Percentiles rank a stretch among this genome's conserved stretches.
Evolutionary conservation across 2,113 vertebrate species (phyloP).

Genomic region (Chlorodrepanis virens): DNA sequence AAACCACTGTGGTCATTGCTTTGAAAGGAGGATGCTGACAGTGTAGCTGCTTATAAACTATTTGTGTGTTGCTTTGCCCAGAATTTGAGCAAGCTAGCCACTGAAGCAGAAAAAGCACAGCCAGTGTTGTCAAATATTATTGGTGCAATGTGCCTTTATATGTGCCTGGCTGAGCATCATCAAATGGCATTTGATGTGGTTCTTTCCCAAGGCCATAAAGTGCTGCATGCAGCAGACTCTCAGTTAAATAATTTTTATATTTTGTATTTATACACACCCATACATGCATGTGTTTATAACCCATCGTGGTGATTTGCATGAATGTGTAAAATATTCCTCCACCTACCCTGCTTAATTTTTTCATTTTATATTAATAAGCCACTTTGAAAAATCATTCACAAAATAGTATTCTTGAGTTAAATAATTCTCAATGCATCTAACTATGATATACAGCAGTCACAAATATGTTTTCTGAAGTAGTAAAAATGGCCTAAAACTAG

Average conservation of each 20-base stretch:
- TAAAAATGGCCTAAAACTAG: not conserved
- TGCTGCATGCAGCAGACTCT: not conserved
- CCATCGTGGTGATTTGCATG: conserved; percentile 19
- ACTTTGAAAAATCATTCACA: not conserved
- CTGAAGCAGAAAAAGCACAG: conserved; percentile 73
- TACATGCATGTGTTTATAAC: not conserved
- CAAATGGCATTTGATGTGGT: conserved; percentile 62
- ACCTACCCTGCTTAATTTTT: conserved; percentile 36
- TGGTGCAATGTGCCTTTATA: conserved; percentile 65
- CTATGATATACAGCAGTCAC: not conserved
- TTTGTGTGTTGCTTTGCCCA: conserved; percentile 28
- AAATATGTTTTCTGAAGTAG: conserved; percentile 19
- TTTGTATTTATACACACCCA: not conserved
- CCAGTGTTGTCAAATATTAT: conserved; percentile 73
- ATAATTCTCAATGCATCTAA: not conserved
- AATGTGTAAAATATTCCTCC: conserved; percentile 44
- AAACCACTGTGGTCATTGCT: not conserved
- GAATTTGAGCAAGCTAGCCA: conserved; percentile 57
- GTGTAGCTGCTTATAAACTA: conserved; percentile 47
- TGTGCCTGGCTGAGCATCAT: conserved; percentile 70
- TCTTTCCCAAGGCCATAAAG: conserved; percentile 66
- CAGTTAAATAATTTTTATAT: conserved; percentile 30
- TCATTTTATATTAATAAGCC: not conserved
- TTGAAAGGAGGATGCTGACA: conserved; percentile 51
- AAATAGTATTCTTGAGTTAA: conserved; percentile 32